Evolutionary conservation across 2,113 vertebrate genomes (phyloP), one percentile per base, ranked within the genome.

Genomic region (Rhinolophus ferrumequinum): DNA sequence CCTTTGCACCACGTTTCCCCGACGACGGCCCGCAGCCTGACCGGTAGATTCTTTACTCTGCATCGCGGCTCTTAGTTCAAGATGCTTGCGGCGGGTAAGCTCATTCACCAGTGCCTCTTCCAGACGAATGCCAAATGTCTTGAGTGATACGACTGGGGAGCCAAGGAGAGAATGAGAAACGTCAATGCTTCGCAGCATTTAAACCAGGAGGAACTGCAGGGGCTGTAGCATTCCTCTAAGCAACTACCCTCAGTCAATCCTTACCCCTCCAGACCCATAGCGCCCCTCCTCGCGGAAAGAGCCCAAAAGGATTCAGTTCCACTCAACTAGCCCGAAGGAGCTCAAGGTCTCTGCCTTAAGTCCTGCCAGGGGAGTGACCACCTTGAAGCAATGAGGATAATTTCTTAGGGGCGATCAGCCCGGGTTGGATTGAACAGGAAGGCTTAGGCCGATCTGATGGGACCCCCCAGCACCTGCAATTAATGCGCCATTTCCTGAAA

Each of bases 21-120:
- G 92, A 97, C 94, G 93, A 85, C 60, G 92, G 52, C 94, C 73
- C 0, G 3, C 14, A 85, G 47, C 50, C 56, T 41, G 87, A 22
- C 83, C 4, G 0, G 35, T 92, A 56, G 93, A 52, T 84, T 92
- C 97, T 90, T 96, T 96, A 72, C 50, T 24, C 90, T 94, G 92
- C 97, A 97, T 97, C 3, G 44, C 15, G 0, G 90, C 66, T 60
- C n/a, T 92, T 38, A 96, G 75, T 96, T 98, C 95, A 22, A 94
- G 90, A 10, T 92, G 94, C 88, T 97, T 97, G n/a, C 94, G 90
- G 38, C 94, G 97, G 64, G 93, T 94, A 56, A 97, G 7, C 84
- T 98, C 97, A 6, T 97, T 98, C 88, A 97, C 70, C 60, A 98
- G 41, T 16, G 90, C 95, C 90, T 98, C 97, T 96, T 97, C 97